These are phyloP conservation scores for Rhagium mordax DNA, from an alignment of 2,888 invertebrate species.

Conservation along the genomic window DNA sequence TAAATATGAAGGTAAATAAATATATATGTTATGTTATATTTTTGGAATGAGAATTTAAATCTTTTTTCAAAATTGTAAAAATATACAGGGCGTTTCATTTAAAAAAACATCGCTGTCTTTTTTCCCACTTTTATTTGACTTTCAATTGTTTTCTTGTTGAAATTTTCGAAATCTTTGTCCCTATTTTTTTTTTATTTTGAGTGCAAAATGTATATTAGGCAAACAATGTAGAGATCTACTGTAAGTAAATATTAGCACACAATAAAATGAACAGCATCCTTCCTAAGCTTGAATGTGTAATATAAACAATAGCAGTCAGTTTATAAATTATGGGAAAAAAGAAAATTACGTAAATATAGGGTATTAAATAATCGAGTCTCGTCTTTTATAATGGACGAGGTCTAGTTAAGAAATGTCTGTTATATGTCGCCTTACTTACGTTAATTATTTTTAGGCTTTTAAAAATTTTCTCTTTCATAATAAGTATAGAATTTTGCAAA, in stretches of 20 bases:
- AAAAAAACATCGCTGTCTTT: too few relatives aligned
- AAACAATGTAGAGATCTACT: not conserved
- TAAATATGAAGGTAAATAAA: too few relatives aligned
- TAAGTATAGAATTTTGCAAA: not conserved
- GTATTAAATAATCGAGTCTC: not conserved
- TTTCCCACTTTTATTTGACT: too few relatives aligned
- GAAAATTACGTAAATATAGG: not conserved
- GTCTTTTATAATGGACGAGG: not conserved
- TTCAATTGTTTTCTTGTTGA: too few relatives aligned
- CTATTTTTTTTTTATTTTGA: too few relatives aligned
- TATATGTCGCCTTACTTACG: not conserved
- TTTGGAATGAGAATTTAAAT: too few relatives aligned
- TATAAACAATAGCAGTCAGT: not conserved
- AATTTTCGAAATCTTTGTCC: too few relatives aligned
- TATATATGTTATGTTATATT: too few relatives aligned
- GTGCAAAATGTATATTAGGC: not conserved
- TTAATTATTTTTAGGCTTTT: not conserved
- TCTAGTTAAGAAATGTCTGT: not conserved
- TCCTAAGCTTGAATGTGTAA: not conserved
- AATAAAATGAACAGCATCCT: not conserved
- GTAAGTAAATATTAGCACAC: not conserved
- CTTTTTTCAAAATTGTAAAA: too few relatives aligned
- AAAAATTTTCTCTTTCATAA: not conserved
- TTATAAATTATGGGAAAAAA: not conserved
- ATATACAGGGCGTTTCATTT: too few relatives aligned